Evolutionary conservation across 2,888 invertebrate species (phyloP), one percentile per base, ranked within the genome.

Genomic region (Trisateles emortualis): DNA sequence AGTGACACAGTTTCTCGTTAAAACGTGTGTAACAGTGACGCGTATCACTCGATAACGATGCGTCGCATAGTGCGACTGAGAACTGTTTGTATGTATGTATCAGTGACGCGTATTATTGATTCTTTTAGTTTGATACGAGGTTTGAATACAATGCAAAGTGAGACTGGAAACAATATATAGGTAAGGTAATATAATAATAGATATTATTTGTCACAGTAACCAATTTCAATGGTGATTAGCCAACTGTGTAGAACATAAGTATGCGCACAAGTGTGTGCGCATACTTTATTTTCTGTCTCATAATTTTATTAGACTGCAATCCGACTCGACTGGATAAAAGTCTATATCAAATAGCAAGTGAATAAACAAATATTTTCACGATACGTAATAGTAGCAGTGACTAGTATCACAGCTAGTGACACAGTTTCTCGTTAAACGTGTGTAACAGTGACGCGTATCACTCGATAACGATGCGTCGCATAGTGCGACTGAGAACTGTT

Each of bases 391-490:
- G 14, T 0, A 4, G 19, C 51, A 3, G 8, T 35, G n/a, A 16
- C 5, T 9, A n/a, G n/a, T n/a, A 32, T 13, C 9, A 26, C 29
- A 29, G 16, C 3, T n/a, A 36, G 1, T 42, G 42, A 42, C 16
- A 44, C 16, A 52, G 36, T 47, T 48, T 38, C 53, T 48, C 53
- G 53, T 53, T 53, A 48, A 53, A 14, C 53, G 42, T n/a, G 6
- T 42, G 38, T 43, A 43, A 38, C 47, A 19, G 11, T 33, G 53
- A 53, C 47, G 24, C 44, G 24, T 17, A 30, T 49, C 45, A 43
- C 19, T 44, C 40, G 53, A 54, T 47, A 47, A 47, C 52, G 52
- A 52, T 30, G 19, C 40, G 35, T 52, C 52, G 38, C 22, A 24
- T 29, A 36, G 17, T n/a, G 42, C 45, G 35, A 46, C 32, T 33